Evolutionary conservation across 2,888 invertebrate species (phyloP).

Genomic region (Scaptomyza tumidula): DNA sequence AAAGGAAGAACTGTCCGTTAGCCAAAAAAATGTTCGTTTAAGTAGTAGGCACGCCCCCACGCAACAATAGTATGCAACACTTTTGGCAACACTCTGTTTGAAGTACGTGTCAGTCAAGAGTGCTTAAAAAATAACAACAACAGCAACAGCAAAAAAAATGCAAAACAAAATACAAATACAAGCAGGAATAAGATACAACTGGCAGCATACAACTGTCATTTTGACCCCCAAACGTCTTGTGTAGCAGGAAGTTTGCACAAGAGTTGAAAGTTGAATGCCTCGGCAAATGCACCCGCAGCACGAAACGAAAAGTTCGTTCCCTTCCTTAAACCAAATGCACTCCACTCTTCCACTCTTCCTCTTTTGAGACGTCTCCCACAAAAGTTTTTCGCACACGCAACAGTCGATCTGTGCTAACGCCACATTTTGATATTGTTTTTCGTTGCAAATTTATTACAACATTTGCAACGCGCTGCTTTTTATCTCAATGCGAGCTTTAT

Average conservation of each 20-base stretch:
- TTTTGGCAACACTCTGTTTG: constrained; percentile 35
- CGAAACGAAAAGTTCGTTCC: neutral
- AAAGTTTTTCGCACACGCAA: constrained; percentile 73
- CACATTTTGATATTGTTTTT: constrained; percentile 67
- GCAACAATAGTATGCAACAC: constrained; percentile 56
- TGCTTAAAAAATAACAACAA: constrained; percentile 10
- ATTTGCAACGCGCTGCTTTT: constrained; percentile 67
- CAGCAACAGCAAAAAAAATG: constrained; percentile 10
- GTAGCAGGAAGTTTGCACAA: constrained; percentile 45
- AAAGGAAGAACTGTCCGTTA: too few relatives aligned
- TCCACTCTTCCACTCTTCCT: neutral
- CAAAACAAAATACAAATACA: constrained; percentile 13
- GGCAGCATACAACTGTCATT: constrained; percentile 55
- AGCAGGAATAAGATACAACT: constrained; percentile 7
- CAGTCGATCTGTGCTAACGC: constrained; percentile 46
- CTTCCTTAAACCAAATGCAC: constrained; percentile 50
- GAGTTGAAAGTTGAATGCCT: constrained; percentile 84
- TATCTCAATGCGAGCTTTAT: constrained; percentile 70
- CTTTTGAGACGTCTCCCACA: neutral
- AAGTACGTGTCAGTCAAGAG: constrained; percentile 44
- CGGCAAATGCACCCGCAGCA: constrained; percentile 70
- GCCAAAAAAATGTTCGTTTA: too few relatives aligned
- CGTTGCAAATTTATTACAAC: constrained; percentile 76
- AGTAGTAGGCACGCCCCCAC: constrained; percentile 50
- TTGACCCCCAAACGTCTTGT: constrained; percentile 18